A percentile compares a stretch with the other conserved stretches of the same genome.
Conservation (phyloP, 2,113 vertebrate species). For the Syngnathus typhle region DNA sequence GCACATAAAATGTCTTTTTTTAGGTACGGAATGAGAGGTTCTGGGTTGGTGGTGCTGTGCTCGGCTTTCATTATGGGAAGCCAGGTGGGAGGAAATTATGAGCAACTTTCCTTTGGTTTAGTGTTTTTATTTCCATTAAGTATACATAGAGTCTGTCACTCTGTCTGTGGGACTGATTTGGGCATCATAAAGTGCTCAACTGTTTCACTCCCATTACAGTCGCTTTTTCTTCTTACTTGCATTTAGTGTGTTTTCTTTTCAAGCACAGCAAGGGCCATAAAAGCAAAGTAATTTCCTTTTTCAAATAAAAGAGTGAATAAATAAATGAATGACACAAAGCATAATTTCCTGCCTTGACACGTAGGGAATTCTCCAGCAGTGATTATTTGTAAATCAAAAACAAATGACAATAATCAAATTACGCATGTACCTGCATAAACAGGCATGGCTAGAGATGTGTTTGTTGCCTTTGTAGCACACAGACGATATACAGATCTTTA, state of each 20-base stretch:
- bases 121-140: slow-evolving; percentile 51
- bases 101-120: slow-evolving; percentile 34
- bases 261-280: slow-evolving; percentile 1
- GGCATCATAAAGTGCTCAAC: slow-evolving; percentile 27
- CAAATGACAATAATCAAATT: neutral
- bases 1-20: slow-evolving; percentile 9
- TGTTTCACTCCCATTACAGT: slow-evolving; percentile 20
- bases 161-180: slow-evolving; percentile 26
- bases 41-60: slow-evolving; percentile 16
- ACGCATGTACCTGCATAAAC: neutral
- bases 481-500: neutral
- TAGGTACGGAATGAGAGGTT: slow-evolving; percentile 15
- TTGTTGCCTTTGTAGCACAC: neutral
- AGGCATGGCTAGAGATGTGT: neutral
- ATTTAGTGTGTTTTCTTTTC: slow-evolving; percentile 36
- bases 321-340: slow-evolving; percentile 20
- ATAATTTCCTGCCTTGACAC: slow-evolving; percentile 22
- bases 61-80: slow-evolving; percentile 31
- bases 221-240: slow-evolving; percentile 14
- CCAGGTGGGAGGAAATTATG: slow-evolving; percentile 59
- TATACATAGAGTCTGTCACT: slow-evolving; percentile 44
- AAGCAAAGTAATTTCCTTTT: slow-evolving; percentile 36
- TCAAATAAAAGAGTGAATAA: slow-evolving; percentile 5
- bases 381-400: slow-evolving; percentile 1
- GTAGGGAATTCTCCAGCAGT: slow-evolving; percentile 11